Percentiles rank a stretch among this genome's conserved stretches.
These are phyloP conservation scores for Stegana nigrithorax DNA, from an alignment of 2,888 invertebrate genomes.

Conservation along the genomic window DNA sequence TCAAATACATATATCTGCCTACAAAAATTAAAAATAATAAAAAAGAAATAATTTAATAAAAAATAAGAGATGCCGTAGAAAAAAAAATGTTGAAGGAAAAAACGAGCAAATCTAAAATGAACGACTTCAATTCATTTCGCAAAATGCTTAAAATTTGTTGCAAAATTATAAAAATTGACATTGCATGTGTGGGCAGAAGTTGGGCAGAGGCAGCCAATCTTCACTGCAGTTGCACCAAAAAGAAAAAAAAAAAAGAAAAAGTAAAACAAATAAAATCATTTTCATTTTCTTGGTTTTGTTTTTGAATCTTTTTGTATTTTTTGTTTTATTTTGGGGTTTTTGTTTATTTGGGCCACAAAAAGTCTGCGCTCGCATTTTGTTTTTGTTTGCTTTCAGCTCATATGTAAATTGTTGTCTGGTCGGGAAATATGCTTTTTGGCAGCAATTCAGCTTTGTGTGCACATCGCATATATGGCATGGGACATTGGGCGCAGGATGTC, in stretches of 20 bases:
- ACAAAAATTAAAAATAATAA: constrained; percentile 25
- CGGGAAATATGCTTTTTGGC: constrained; percentile 4
- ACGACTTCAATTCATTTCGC: constrained; percentile 62
- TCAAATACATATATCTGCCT: no score
- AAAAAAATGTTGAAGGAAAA: constrained; percentile 37
- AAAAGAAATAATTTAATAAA: no score
- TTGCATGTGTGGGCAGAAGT: not conserved
- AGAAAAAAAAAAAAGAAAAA: constrained; percentile 25
- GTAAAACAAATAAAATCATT: constrained; percentile 21
- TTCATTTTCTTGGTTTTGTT: constrained; percentile 25
- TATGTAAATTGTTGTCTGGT: not conserved
- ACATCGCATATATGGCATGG: not conserved
- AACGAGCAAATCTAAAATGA: constrained; percentile 22
- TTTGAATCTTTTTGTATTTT: constrained; percentile 3
- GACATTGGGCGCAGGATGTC: not conserved
- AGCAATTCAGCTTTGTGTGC: not conserved
- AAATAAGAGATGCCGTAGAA: constrained; percentile 19
- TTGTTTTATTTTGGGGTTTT: no score
- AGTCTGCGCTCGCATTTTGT: not conserved
- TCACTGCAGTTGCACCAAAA: not conserved
- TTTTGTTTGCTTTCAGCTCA: not conserved
- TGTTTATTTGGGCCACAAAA: constrained; percentile 42
- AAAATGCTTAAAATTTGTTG: constrained; percentile 62
- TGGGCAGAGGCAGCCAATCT: constrained; percentile 6
- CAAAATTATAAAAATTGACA: constrained; percentile 58